Evolutionary conservation across 2,113 vertebrate species (phyloP).

Genomic region (Upupa epops): DNA sequence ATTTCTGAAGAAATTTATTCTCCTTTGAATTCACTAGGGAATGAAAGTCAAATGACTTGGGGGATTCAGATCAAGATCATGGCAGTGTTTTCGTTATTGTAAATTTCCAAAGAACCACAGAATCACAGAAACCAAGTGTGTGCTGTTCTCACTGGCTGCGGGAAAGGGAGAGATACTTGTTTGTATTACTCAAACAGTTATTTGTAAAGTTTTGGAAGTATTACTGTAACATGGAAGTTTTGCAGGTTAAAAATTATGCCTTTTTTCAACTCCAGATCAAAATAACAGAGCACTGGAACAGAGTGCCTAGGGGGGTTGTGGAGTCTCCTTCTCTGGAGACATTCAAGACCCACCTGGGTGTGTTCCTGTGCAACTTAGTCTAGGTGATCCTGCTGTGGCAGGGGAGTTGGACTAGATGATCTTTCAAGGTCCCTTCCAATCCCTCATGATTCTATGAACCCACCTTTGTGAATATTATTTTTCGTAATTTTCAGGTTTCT

Average conservation of each 20-base stretch:
- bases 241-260: background rate
- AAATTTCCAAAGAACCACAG: background rate
- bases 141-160: background rate
- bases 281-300: no score
- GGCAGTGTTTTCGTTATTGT: background rate
- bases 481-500: background rate
- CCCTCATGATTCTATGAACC: background rate
- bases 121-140: no score
- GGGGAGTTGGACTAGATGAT: no score
- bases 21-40: background rate
- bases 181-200: background rate
- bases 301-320: no score
- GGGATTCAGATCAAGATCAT: background rate
- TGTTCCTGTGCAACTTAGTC: no score
- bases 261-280: background rate
- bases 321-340: no score
- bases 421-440: no score
- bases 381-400: no score
- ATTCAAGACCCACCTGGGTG: no score
- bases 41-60: background rate
- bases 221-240: background rate
- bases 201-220: background rate
- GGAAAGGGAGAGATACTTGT: background rate
- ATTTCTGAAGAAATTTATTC: background rate
- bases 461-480: background rate